Conservation (phyloP, 1,140 invertebrate genomes). For the Aphidius gifuensis region DNA sequence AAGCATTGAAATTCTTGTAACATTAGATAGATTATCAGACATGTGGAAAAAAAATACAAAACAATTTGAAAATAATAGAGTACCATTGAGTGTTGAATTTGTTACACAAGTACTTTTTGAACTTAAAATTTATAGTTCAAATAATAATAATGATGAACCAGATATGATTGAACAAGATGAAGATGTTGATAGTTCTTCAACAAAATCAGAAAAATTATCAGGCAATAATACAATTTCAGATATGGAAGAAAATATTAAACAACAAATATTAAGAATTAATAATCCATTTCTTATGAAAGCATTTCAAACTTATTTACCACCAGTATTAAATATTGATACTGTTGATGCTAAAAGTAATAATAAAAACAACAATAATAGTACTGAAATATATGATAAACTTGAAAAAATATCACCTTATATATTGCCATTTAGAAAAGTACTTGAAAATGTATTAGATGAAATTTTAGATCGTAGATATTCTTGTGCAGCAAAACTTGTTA, state of each 20-base stretch:
- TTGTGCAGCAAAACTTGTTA: slow-evolving; percentile 55
- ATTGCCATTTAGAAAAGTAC: slow-evolving; percentile 47
- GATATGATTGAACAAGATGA: slow-evolving; percentile 21
- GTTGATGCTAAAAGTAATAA: slow-evolving; percentile 28
- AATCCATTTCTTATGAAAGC: slow-evolving; percentile 52
- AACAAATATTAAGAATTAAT: slow-evolving; percentile 41
- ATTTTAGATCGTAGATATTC: slow-evolving; percentile 53
- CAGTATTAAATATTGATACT: slow-evolving; percentile 29
- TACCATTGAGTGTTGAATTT: slow-evolving; percentile 44
- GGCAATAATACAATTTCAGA: slow-evolving; percentile 23
- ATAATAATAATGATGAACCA: slow-evolving; percentile 20
- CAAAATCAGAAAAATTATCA: slow-evolving; percentile 11
- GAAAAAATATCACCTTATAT: slow-evolving; percentile 37
- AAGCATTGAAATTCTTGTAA: slow-evolving; percentile 49
- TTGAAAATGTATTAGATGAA: slow-evolving; percentile 46
- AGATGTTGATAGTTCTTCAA: background rate
- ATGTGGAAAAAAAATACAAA: slow-evolving; percentile 41
- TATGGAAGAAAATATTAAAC: slow-evolving; percentile 37
- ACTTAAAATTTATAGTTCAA: slow-evolving; percentile 39
- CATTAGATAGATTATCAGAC: slow-evolving; percentile 47
- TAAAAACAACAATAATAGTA: background rate
- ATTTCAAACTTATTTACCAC: slow-evolving; percentile 44
- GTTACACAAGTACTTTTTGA: slow-evolving; percentile 37
- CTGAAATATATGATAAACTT: slow-evolving; percentile 32
- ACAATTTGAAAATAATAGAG: slow-evolving; percentile 27